Base-by-base conservation (phyloP, 2,113 vertebrate species). In the mouse (Mus musculus) region DNA sequence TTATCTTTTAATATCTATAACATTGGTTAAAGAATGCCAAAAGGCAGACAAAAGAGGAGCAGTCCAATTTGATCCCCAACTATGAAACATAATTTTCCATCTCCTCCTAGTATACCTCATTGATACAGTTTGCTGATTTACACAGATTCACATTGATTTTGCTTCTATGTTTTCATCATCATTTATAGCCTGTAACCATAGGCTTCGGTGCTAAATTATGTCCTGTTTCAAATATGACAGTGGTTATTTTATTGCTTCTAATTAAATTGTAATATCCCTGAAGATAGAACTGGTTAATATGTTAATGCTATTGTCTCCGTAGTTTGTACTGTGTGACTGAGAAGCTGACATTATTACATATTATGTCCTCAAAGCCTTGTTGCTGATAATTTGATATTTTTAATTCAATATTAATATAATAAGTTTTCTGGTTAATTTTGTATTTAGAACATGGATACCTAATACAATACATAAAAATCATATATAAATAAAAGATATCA, bases 121-220 rank as follows among this genome's bases (percentile, higher is more conserved):
- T 94, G 90, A 84, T 19, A 26, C 96, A 81, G 16, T 82, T 86
- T 95, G 67, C 85, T 80, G 82, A 95, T 93, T 88, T 93, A 69
- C 6, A 95, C 56, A 94, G 59, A 94, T 94, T 93, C 75, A 92
- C 69, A 95, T 84, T 95, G 96, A 95, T 94, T 97, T 96, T 56
- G 76, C 86, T 95, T 89, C 86, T 90, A 22, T 61, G 14, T 91
- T 89, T 89, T 84, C 63, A 63, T 86, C 42, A 65, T 93, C n/a
- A 89, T 88, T 95, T 95, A 93, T 78, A 96, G 22, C 75, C 72
- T 36, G 71, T 87, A 94, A 85, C 80, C 24, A 61, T 54, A 81
- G 36, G 13, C 20, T 72, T 85, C 93, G 87, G n/a, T 76, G 63
- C 24, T 90, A 72, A 97, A 92, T 95, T 96, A 94, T 95, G 94